Evolutionary conservation across 1,140 invertebrate species (phyloP), one percentile per base, ranked within the genome.

Genomic region (Hylaeus volcanicus): DNA sequence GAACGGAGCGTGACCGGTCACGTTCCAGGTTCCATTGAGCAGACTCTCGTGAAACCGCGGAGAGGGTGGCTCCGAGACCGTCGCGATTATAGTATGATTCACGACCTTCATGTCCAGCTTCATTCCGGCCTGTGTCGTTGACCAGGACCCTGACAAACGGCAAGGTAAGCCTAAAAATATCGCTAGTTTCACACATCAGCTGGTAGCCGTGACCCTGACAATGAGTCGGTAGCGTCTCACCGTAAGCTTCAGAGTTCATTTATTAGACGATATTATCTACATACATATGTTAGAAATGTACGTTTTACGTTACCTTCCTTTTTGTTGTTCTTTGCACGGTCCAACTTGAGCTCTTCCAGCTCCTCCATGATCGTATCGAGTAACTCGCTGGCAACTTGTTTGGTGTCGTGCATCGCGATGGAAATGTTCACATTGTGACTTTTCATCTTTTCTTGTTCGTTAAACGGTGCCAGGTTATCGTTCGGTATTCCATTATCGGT

Each of bases 121-220:
- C 11, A 90, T 70, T 63, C 89, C 89, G 6, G 87, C 88, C 65
- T 86, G 85, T 4, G 65, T 82, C 1, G 89, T 88, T 39, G 81
- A 77, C 90, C 90, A 91, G 3, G 88, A 90, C 9, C 89, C 90
- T 56, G 89, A 81, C 48, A 91, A 75, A 82, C 83, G 88, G 74
- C 89, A 90, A 56, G 89, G 89, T 65, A 88, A 87, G 71, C 89
- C 89, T 91, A 72, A 76, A 83, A 83, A 73, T 80, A 53, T 55
- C 63, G 55, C 72, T 75, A 45, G 73, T 79, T 79, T 74, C 77
- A 79, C 53, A 79, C 45, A 65, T 73, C 70, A 64, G 15, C 56
- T 15, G 66, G 41, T 26, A 71, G 69, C 51, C 60, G 45, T 45
- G 70, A 51, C 43, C 37, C 61, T 41, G 39, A 14, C 61, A 8